These are phyloP conservation scores for Clarias batrachus DNA, from an alignment of 2,113 vertebrate species.

Conservation along the genomic window DNA sequence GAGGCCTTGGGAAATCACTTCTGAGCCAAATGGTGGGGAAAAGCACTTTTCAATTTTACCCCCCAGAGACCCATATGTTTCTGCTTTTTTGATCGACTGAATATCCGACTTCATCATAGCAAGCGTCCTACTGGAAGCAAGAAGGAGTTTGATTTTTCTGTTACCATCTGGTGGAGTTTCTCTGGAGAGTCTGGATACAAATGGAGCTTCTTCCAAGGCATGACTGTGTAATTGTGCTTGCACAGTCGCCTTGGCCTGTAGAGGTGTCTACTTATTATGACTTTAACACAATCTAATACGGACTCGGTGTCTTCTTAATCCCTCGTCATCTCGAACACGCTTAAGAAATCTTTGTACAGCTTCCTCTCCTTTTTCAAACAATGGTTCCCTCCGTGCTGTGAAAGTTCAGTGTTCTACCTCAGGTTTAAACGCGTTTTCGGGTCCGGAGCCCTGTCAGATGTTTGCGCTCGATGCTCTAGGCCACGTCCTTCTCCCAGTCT, in stretches of 20 bases:
- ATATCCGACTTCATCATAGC: conserved; percentile 6
- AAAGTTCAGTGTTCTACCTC: conserved; percentile 45
- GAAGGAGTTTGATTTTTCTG: conserved; percentile 16
- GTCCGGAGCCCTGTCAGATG: not conserved
- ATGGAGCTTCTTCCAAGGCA: not conserved
- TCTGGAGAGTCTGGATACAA: conserved; percentile 16
- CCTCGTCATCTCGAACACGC: not conserved
- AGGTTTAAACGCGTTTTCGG: conserved; percentile 24
- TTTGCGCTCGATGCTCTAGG: not conserved
- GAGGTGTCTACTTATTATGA: not conserved
- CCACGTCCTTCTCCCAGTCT: conserved; percentile 13
- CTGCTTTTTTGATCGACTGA: conserved; percentile 21
- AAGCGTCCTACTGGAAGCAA: conserved; percentile 8
- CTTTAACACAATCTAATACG: not conserved
- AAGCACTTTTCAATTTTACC: conserved; percentile 13
- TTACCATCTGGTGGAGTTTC: conserved; percentile 33
- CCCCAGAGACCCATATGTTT: conserved; percentile 36
- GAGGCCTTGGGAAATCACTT: conserved; percentile 26
- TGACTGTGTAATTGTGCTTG: conserved; percentile 17
- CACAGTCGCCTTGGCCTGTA: not conserved
- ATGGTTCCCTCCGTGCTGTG: conserved; percentile 24
- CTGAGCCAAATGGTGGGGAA: conserved; percentile 18
- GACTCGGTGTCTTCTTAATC: not conserved
- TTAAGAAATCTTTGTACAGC: not conserved
- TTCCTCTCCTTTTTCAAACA: conserved; percentile 2